Base-by-base conservation (phyloP, 2,888 invertebrate genomes). In the Cheilosia vernalis region DNA sequence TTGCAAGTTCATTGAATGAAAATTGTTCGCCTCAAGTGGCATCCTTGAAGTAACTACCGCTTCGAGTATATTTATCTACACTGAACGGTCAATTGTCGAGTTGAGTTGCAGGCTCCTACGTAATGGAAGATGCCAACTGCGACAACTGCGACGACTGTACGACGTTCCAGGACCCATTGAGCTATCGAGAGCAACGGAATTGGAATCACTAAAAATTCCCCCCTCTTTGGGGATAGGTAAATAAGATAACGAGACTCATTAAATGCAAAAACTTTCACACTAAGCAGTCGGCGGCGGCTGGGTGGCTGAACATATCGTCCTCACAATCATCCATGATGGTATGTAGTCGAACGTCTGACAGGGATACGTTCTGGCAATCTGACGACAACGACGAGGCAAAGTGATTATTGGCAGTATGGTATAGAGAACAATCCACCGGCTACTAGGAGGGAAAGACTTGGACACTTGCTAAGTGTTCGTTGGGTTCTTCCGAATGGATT, bases 241-340 rank as follows among this genome's bases (percentile, higher is more conserved):
- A 85, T 85, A 85, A 80, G 85, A 85, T 85, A 85, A 80, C 80
- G 85, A 72, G 74, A 80, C 85, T 85, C 85, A 85, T 85, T 85
- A 85, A 85, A 85, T 85, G 80, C 85, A 85, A 85, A 81, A 85
- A 85, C 80, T 85, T 85, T 85, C 80, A 76, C 85, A 85, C 85
- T 66, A 85, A 80, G 56, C 64, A 69, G 17, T 64, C 56, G 56
- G 27, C n/a, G 27, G 30, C 21, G 33, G 17, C 58, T 42, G 24
- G 13, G 33, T 24, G 24, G 15, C 19, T 40, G 51, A 17, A 53
- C 44, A 42, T 44, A 33, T 33, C 51, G 24, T 77, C 42, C 60
- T 24, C 42, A 58, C 51, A 42, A 51, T 44, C 10, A 67, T 40
- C 67, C 67, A 44, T 53, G 4, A 44, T 53, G 7, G 44, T 15